These are phyloP conservation scores for Jordanella pulchra DNA, from an alignment of 2,797 vertebrate species.

Conservation along the genomic window DNA sequence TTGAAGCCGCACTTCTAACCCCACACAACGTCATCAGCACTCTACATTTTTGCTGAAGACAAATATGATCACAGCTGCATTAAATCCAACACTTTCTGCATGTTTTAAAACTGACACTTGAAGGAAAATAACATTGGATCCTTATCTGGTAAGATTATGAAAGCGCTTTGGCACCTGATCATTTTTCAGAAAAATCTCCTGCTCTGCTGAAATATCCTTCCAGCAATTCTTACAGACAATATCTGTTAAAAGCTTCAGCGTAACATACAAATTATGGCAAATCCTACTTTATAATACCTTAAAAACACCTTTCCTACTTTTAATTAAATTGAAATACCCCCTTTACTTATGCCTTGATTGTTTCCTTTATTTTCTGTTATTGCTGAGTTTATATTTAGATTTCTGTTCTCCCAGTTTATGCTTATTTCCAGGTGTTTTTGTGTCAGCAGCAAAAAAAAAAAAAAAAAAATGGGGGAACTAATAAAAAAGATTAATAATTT, in stretches of 20 bases:
- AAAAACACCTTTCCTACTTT: not conserved
- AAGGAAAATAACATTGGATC: not conserved
- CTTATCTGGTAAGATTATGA: not conserved
- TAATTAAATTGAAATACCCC: not conserved
- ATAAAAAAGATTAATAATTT: not conserved
- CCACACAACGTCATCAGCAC: slow-evolving; percentile 30
- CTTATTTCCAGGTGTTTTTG: not conserved
- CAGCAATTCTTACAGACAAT: not conserved
- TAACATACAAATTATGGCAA: not conserved
- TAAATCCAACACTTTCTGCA: not conserved
- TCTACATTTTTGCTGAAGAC: slow-evolving; percentile 25
- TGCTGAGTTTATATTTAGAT: not conserved
- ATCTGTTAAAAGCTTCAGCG: not conserved
- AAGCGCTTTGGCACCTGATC: not conserved
- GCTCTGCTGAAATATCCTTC: no score
- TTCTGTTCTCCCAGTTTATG: not conserved
- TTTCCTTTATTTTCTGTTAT: slow-evolving; percentile 1
- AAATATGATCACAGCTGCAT: not conserved
- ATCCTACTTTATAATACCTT: not conserved
- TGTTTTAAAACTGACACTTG: not conserved
- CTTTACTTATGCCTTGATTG: not conserved
- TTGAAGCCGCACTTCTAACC: slow-evolving; percentile 37
- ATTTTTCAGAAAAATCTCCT: not conserved
- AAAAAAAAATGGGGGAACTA: not conserved
- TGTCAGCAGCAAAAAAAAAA: not conserved